phyloP scores from a whole-genome alignment of 2,888 invertebrate genomes.

The Chaetogeoica ovagalla region DNA sequence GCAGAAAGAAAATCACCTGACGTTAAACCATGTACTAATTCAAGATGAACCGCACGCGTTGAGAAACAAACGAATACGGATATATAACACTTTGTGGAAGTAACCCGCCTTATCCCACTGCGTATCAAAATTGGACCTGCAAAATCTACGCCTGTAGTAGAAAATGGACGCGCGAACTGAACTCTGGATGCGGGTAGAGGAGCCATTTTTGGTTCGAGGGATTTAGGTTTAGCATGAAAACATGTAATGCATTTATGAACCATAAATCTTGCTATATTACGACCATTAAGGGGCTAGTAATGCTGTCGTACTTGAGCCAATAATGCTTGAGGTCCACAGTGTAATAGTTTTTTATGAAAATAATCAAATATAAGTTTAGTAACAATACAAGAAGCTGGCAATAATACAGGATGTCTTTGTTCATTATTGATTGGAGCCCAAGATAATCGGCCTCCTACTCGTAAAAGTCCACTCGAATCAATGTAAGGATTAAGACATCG shows the following conservation, averaged over 20 bases:
- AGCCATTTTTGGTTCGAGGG: background rate
- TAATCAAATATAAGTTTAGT: background rate
- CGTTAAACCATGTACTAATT: constrained; percentile 36
- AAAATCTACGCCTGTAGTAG: background rate
- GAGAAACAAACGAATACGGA: constrained; percentile 56
- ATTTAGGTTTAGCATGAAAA: background rate
- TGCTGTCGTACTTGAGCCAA: background rate
- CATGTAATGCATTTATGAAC: background rate
- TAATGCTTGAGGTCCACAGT: background rate
- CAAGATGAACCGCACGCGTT: constrained; percentile 55
- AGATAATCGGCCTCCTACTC: constrained; percentile 42
- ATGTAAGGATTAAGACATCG: constrained; percentile 24
- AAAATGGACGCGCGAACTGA: too few relatives aligned
- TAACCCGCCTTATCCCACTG: background rate
- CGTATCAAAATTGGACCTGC: background rate
- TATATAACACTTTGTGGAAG: constrained; percentile 54
- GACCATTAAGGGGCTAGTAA: background rate
- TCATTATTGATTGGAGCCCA: background rate
- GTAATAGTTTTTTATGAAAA: background rate
- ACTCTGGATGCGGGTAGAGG: background rate
- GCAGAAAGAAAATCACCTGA: constrained; percentile 48
- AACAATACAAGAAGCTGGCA: background rate
- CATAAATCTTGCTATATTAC: background rate
- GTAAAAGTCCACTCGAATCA: constrained; percentile 18
- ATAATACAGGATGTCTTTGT: too few relatives aligned